phyloP scores from a whole-genome alignment of 2,113 vertebrate genomes.

The Salvator merianae region DNA sequence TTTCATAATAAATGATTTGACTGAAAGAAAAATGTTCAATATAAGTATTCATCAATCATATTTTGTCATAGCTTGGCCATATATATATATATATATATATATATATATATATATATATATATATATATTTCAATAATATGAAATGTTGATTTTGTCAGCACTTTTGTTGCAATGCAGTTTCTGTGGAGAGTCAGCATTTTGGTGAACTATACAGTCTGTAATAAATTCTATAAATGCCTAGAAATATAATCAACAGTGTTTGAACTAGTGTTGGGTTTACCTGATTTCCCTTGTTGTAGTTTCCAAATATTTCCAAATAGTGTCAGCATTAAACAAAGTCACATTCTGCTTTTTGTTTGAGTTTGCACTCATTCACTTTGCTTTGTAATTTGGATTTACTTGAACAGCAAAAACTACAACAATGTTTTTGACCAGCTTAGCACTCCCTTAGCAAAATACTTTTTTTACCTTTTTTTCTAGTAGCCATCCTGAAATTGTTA shows the following conservation, averaged over 20 bases:
- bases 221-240: slow-evolving; percentile 23
- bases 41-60: slow-evolving; percentile 11
- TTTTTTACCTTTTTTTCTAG: not conserved
- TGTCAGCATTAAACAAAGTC: not conserved
- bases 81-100: too few species aligned
- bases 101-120: too few species aligned
- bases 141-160: slow-evolving; percentile 21
- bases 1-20: slow-evolving; percentile 33
- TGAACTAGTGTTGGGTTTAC: not conserved
- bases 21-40: slow-evolving; percentile 28
- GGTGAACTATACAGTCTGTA: not conserved
- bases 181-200: not conserved
- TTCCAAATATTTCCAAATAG: slow-evolving; percentile 16
- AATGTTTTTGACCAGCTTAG: not conserved
- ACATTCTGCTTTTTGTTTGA: not conserved
- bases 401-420: not conserved
- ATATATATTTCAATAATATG: slow-evolving; percentile 5
- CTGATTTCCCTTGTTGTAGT: not conserved
- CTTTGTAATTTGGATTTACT: not conserved
- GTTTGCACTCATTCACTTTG: not conserved
- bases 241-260: slow-evolving; percentile 12
- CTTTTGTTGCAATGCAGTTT: not conserved
- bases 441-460: not conserved
- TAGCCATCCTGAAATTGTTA: not conserved
- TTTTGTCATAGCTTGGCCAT: slow-evolving; percentile 5